Evolutionary conservation across 2,797 vertebrate genomes (phyloP).

Genomic region (Hippopotamyrus pictus): DNA sequence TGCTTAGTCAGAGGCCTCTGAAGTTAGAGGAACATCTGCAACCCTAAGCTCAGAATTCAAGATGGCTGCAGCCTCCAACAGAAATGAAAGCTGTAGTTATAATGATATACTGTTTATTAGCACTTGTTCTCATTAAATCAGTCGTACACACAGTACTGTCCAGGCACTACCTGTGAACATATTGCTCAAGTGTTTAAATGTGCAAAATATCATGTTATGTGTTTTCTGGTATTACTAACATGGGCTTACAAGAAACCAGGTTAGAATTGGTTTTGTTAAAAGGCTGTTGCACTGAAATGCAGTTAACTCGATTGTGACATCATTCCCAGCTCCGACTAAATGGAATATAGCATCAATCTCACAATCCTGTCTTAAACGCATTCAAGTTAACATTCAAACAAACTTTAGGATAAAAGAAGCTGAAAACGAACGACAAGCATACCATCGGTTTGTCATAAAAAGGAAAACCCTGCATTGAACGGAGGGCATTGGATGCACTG

Average conservation of each 20-base stretch:
- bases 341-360: neutral
- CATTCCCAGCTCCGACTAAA: neutral
- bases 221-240: neutral
- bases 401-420: neutral
- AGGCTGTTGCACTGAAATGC: neutral
- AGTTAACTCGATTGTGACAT: neutral
- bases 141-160: neutral
- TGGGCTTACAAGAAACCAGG: neutral
- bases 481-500: conserved; percentile 83
- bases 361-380: neutral
- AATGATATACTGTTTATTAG: neutral
- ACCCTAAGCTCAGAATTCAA: neutral
- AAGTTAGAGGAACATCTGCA: neutral
- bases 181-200: neutral
- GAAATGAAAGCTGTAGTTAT: neutral
- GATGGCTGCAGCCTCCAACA: neutral
- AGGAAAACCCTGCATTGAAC: conserved; percentile 92
- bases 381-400: neutral
- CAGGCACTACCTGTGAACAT: neutral
- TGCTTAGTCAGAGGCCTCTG: neutral
- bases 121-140: neutral
- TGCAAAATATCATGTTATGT: neutral
- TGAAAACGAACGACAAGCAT: conserved; percentile 25
- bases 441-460: conserved; percentile 96
- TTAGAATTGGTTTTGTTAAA: neutral